These are phyloP conservation scores for Oreochromis aureus DNA, from an alignment of 2,113 vertebrate genomes.

Conservation along the genomic window DNA sequence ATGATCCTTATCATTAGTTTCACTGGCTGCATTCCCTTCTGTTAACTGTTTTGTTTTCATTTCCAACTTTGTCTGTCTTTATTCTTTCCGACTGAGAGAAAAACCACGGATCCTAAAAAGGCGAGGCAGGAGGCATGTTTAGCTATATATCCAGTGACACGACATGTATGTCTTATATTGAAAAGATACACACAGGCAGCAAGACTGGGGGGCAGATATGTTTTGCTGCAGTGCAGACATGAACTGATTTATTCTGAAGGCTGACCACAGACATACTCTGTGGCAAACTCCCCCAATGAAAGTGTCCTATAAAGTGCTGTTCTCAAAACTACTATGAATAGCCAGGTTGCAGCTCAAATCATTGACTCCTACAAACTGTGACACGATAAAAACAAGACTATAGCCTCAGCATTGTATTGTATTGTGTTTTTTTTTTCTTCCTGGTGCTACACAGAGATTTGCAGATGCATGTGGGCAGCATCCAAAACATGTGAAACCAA, in stretches of 20 bases:
- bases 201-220: not conserved
- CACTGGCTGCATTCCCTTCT: not conserved
- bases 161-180: not conserved
- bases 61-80: not conserved
- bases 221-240: not conserved
- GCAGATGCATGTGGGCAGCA: not conserved
- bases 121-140: not conserved
- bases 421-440: not conserved
- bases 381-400: not conserved
- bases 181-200: not conserved
- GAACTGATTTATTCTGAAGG: not conserved
- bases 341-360: not conserved
- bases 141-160: not conserved
- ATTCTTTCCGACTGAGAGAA: not conserved
- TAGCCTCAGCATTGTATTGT: not conserved
- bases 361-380: not conserved
- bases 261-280: not conserved
- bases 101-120: constrained; percentile 13
- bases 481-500: not conserved
- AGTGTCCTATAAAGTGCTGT: not conserved
- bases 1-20: not conserved
- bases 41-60: not conserved
- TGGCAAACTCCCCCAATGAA: not conserved
- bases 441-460: not conserved
- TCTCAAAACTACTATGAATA: not conserved